These are phyloP conservation scores for Astreopora myriophthalma DNA, from an alignment of 64 coral and sea anemone species.

Conservation along the genomic window DNA sequence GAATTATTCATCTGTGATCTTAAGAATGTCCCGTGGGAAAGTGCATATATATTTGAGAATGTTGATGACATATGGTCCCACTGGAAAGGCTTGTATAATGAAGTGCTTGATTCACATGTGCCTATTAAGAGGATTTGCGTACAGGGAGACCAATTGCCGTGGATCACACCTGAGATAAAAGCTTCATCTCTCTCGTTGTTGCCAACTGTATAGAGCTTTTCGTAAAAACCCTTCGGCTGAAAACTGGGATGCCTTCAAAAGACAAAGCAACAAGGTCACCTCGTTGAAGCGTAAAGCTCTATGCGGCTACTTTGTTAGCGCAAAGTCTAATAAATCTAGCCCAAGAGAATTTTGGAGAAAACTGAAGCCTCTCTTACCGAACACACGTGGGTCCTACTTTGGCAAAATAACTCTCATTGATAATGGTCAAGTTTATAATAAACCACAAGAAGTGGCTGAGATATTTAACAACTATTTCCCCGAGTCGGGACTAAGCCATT, in stretches of 20 bases:
- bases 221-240: neutral
- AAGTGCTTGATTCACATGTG: constrained; percentile 46
- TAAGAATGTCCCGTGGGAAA: constrained; percentile 48
- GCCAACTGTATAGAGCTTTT: neutral
- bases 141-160: constrained; percentile 23
- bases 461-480: constrained; percentile 62
- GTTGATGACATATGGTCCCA: constrained; percentile 57
- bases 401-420: constrained; percentile 2
- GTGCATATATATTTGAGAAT: constrained; percentile 40
- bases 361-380: constrained; percentile 73
- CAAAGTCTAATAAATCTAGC: neutral
- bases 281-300: constrained; percentile 33
- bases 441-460: constrained; percentile 9
- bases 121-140: constrained; percentile 40
- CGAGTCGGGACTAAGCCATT: neutral
- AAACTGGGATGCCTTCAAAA: neutral
- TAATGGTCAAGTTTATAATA: neutral
- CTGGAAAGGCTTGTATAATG: constrained; percentile 41
- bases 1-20: constrained; percentile 26
- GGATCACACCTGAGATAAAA: constrained; percentile 51
- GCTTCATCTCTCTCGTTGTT: neutral
- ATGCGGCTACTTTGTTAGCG: constrained; percentile 17
- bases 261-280: constrained; percentile 34
- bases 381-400: neutral
- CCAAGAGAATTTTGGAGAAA: constrained; percentile 57